These are phyloP conservation scores for Vanessa tameamea DNA, from an alignment of 1,140 invertebrate species.

Conservation along the genomic window DNA sequence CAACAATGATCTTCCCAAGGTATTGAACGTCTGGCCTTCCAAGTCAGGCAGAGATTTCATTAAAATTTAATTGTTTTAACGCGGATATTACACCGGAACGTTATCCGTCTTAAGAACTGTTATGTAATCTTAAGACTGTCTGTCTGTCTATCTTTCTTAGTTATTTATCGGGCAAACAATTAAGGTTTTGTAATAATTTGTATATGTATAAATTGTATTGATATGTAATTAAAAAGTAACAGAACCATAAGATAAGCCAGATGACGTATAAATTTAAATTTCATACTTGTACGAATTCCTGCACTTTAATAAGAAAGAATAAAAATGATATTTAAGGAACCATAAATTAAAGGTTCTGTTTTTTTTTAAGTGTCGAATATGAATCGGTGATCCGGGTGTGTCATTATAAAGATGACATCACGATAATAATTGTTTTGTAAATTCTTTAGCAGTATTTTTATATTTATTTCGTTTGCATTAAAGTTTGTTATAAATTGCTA, in stretches of 20 bases:
- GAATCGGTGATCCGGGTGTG: constrained; percentile 23
- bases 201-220: no score
- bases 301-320: no score
- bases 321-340: no score
- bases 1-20: constrained; percentile 13
- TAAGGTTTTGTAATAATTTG: no score
- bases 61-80: constrained; percentile 35
- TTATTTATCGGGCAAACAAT: no score
- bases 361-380: constrained; percentile 7
- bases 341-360: no score
- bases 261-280: no score
- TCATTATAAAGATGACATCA: constrained; percentile 20
- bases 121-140: constrained; percentile 17
- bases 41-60: constrained; percentile 22
- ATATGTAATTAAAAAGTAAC: no score
- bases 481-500: neutral
- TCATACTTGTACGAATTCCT: no score
- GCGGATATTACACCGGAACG: constrained; percentile 27
- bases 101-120: constrained; percentile 8
- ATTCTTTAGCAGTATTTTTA: neutral
- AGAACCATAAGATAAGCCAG: no score
- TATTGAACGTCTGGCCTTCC: constrained; percentile 18
- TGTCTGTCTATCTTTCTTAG: no score
- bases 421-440: neutral
- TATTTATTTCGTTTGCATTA: neutral